phyloP scores from a whole-genome alignment of 2,797 vertebrate genomes.

The Rachycentron canadum region DNA sequence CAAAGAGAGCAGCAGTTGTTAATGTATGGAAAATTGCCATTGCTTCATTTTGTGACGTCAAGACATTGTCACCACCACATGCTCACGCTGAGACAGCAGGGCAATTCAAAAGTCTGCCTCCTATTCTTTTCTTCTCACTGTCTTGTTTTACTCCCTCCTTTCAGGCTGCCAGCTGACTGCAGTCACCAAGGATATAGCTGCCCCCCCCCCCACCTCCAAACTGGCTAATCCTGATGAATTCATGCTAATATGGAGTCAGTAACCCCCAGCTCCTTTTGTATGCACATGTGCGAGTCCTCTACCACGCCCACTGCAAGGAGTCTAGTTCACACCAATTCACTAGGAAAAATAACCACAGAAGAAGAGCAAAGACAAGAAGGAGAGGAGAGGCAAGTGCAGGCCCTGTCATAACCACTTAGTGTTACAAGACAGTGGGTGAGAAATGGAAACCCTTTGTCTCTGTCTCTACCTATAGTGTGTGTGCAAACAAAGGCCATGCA shows the following conservation, averaged over 20 bases:
- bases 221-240: slow-evolving; percentile 79
- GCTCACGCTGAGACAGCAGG: slow-evolving; percentile 78
- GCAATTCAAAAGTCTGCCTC: slow-evolving; percentile 59
- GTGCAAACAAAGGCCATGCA: slow-evolving; percentile 67
- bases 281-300: slow-evolving; percentile 52
- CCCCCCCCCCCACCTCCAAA: slow-evolving; percentile 50
- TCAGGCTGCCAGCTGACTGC: slow-evolving; percentile 84
- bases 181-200: slow-evolving; percentile 85
- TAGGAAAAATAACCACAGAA: slow-evolving; percentile 55
- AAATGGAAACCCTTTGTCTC: slow-evolving; percentile 81
- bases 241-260: slow-evolving; percentile 78
- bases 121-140: slow-evolving; percentile 59
- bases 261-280: slow-evolving; percentile 55
- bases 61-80: slow-evolving; percentile 68
- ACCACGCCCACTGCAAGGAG: slow-evolving; percentile 52
- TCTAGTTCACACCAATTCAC: slow-evolving; percentile 47
- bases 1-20: slow-evolving; percentile 26
- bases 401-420: slow-evolving; percentile 75
- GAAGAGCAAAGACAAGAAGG: slow-evolving; percentile 38
- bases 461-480: slow-evolving; percentile 59
- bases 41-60: slow-evolving; percentile 50
- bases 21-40: slow-evolving; percentile 28
- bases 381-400: slow-evolving; percentile 60
- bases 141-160: slow-evolving; percentile 47
- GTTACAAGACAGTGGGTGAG: slow-evolving; percentile 70